Conservation (phyloP, 2,888 invertebrate genomes). For the Scaptomyza parva region DNA sequence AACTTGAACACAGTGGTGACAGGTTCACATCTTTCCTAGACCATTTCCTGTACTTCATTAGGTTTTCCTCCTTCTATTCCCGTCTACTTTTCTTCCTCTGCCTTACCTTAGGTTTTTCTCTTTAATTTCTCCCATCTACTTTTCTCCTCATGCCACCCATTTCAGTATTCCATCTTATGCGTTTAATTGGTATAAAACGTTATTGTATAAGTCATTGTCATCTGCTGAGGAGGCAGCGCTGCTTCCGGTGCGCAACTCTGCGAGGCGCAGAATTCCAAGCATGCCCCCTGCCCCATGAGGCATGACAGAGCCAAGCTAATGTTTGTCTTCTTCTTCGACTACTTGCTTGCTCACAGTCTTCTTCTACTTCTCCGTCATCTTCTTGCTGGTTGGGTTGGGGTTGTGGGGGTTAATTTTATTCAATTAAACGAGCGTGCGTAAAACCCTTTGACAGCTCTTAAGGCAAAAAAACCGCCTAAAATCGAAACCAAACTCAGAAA, state of each 20-base stretch:
- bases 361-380: background rate
- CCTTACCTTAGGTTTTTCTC: background rate
- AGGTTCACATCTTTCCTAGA: background rate
- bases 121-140: background rate
- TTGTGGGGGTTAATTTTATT: constrained; percentile 74
- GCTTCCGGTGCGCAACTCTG: constrained; percentile 55
- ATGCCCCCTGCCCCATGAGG: constrained; percentile 61
- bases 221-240: constrained; percentile 34
- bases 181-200: constrained; percentile 25
- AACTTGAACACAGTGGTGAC: background rate
- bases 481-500: constrained; percentile 28
- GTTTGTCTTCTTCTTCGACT: constrained; percentile 5
- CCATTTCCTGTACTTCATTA: background rate
- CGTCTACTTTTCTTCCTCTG: background rate
- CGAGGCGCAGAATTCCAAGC: constrained; percentile 57
- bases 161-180: background rate
- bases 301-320: constrained; percentile 50
- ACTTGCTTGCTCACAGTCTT: background rate
- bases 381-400: constrained; percentile 43
- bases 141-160: background rate
- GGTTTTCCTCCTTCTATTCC: background rate
- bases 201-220: constrained; percentile 63
- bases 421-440: constrained; percentile 67
- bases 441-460: constrained; percentile 63
- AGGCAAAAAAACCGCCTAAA: constrained; percentile 14